Evolutionary conservation across 1,140 invertebrate genomes (phyloP).

Genomic region (Dendrolimus punctatus): DNA sequence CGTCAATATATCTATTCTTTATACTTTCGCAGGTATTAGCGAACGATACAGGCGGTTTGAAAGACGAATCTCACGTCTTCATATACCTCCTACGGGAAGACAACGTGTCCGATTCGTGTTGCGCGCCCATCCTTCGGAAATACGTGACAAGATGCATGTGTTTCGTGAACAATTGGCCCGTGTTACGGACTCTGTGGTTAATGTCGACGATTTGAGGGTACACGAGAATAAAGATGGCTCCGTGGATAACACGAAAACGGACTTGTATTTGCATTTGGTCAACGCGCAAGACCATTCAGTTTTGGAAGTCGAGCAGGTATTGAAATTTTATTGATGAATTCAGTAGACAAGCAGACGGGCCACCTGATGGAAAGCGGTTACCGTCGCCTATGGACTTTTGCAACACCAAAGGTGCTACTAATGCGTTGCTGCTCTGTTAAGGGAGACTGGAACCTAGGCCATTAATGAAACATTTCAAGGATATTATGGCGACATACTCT

Average conservation of each 20-base stretch:
- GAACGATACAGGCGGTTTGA: conserved; percentile 87
- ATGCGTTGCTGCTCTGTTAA: too few species aligned
- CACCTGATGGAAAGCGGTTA: too few species aligned
- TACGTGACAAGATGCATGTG: conserved; percentile 82
- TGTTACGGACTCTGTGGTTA: conserved; percentile 92
- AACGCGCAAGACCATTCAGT: conserved; percentile 92
- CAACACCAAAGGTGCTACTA: too few species aligned
- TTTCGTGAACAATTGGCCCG: conserved; percentile 84
- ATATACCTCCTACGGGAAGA: conserved; percentile 95
- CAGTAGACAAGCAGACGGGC: too few species aligned
- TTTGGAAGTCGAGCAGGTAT: conserved; percentile 86
- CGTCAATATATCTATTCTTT: conserved; percentile 2
- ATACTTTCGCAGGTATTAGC: conserved; percentile 77
- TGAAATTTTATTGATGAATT: too few species aligned
- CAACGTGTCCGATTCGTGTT: conserved; percentile 94
- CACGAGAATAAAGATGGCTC: conserved; percentile 94
- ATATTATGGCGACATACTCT: too few species aligned
- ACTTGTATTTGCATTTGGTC: conserved; percentile 94
- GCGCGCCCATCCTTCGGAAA: conserved; percentile 89
- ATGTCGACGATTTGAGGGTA: conserved; percentile 93
- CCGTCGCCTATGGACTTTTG: too few species aligned
- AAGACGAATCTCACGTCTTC: conserved; percentile 86
- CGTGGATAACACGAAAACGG: conserved; percentile 94
- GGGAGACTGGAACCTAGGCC: too few species aligned
- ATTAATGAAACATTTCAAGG: too few species aligned